Evolutionary conservation across 2,888 invertebrate genomes (phyloP), one percentile per base, ranked within the genome.

Genomic region (Halocaridina rubra): DNA sequence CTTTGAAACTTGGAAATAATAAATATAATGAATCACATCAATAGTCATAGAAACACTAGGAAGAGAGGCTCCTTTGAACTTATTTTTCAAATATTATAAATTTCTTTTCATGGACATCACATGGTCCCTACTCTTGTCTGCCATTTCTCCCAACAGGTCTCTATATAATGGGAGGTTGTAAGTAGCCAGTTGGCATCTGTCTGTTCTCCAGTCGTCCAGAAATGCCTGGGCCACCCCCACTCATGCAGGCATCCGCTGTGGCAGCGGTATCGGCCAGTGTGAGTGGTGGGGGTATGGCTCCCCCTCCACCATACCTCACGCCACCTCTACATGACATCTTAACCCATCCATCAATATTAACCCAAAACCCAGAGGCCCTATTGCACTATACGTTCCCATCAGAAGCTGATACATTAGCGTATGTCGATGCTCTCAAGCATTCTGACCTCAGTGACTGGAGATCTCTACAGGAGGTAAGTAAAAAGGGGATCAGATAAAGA

Each of bases 401-500:
- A 7, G 80, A 85, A 57, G 87, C 84, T 1, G 87, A 87, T 57
- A 87, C 87, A 0, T 72, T 85, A n/a, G 85, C 87, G 29, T 87
- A 85, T 67, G 87, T 87, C 4, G 87, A 87, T 67, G 82, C 87
- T 61, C 85, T 87, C 46, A 87, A 87, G 53, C 87, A 87, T 71
- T 87, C 87, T 3, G 85, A 87, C 76, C 81, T 87, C 53, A 87
- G 87, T 39, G 84, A 87, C 33, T 87, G 87, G 87, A 64, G 87
- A 32, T 87, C 87, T 7, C 57, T 87, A 72, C 80, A 87, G 76
- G 87, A 87, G 85, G 87, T 87, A 16, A 53, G 81, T 39, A n/a
- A n/a, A n/a, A n/a, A n/a, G n/a, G n/a, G n/a, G n/a, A n/a, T n/a
- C n/a, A n/a, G n/a, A n/a, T n/a, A n/a, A n/a, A n/a, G n/a, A n/a